Evolutionary conservation across 2,888 invertebrate genomes (phyloP), one percentile per base, ranked within the genome.

Genomic region (Muschampia plurimacula): DNA sequence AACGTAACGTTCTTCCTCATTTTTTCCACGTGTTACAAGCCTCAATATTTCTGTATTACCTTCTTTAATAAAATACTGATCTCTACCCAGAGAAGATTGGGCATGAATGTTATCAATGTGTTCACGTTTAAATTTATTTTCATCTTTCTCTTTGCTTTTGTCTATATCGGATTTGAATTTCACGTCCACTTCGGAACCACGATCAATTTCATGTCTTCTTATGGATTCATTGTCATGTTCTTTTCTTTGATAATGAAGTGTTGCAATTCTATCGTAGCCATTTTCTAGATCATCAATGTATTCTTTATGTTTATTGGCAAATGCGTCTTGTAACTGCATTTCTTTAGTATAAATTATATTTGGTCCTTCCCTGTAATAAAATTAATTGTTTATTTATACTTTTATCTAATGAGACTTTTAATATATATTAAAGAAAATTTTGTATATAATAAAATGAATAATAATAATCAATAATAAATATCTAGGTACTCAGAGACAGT

Each of bases 21-120:
- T 94, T 75, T 96, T 95, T 13, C 96, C 97, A 81, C 97, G 95
- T 0, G 97, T 97, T 67, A 97, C 96, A 67, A 98, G 89, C 76
- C 97, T 95, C 67, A 98, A 89, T 75, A 98, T 97, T 93, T 98
- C 98, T 0, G 97, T 96, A 82, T 97, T 97, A 0, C 98, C 98
- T 82, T 98, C 97, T 82, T 97, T 96, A 59, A 97, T 97, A 82
- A 97, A 98, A 81, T 96, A 96, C 81, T 97, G 97, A 83, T 97
- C 96, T 74, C 97, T 93, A 67, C 95, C 94, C 66, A 91, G 89
- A 75, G 93, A 85, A 78, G 93, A 86, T 69, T 87, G 87, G 77
- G 84, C 91, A 65, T 85, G 87, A 49, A 85, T 81, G 78, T 89
- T 91, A 64, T 87, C 89, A 79, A 83, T 85, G 74, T 79, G 84